phyloP scores from a whole-genome alignment of 2,888 invertebrate species.

The Ectemnius lituratus region DNA sequence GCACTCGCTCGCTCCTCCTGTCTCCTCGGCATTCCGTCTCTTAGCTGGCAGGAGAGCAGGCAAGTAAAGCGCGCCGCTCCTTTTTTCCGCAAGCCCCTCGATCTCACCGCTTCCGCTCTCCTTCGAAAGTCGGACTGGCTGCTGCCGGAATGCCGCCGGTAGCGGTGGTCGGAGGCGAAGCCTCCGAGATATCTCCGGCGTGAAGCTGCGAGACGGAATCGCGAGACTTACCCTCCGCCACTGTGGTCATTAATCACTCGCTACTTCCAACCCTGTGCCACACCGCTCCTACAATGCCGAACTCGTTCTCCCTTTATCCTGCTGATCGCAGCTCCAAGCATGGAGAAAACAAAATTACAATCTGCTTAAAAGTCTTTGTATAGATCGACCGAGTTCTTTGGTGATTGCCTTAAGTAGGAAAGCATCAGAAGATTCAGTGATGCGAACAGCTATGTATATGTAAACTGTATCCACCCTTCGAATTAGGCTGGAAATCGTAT shows the following conservation, averaged over 20 bases:
- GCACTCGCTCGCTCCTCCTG: constrained; percentile 38
- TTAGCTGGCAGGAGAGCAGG: constrained; percentile 66
- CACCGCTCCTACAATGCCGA: constrained; percentile 51
- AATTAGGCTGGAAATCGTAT: background rate
- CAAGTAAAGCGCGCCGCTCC: constrained; percentile 64
- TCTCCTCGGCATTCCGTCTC: constrained; percentile 57
- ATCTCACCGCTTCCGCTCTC: constrained; percentile 30
- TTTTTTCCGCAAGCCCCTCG: constrained; percentile 42
- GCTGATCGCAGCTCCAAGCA: constrained; percentile 42
- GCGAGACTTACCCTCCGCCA: constrained; percentile 67
- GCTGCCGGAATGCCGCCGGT: constrained; percentile 36
- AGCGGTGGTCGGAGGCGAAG: constrained; percentile 47
- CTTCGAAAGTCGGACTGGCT: constrained; percentile 59
- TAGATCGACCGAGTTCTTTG: constrained; percentile 24
- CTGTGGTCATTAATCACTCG: constrained; percentile 73
- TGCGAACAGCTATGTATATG: too few species aligned
- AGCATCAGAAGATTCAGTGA: too few species aligned
- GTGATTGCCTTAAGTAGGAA: too few species aligned
- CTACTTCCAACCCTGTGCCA: constrained; percentile 47
- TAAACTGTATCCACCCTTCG: too few species aligned
- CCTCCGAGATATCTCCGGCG: constrained; percentile 35
- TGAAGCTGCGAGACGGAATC: constrained; percentile 56
- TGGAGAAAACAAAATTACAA: constrained; percentile 68
- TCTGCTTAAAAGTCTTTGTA: constrained; percentile 67
- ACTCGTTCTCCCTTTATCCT: constrained; percentile 59